Percentiles rank a stretch among this genome's conserved stretches.
Conservation (phyloP, 2,113 vertebrate species). For the Centropus bengalensis region DNA sequence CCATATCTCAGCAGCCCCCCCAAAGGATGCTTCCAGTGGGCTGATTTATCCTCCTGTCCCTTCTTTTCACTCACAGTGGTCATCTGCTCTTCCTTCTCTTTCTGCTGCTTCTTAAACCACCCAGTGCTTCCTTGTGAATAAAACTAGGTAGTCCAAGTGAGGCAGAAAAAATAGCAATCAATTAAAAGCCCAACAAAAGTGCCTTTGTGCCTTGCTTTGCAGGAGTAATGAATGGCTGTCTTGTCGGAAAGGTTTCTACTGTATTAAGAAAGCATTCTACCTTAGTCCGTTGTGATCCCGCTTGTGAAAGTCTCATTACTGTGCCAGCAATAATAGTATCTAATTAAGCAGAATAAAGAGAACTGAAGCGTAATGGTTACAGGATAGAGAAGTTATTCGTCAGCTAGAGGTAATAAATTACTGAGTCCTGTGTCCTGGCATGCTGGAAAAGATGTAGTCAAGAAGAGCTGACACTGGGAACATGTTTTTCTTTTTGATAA, state of each 20-base stretch:
- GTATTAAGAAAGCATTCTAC: conserved; percentile 26
- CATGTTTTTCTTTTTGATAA: background rate
- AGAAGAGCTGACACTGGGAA: background rate
- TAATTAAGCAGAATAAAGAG: conserved; percentile 63
- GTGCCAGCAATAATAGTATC: conserved; percentile 52
- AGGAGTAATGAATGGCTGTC: background rate
- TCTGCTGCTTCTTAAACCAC: background rate
- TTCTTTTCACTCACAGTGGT: background rate
- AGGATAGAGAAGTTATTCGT: conserved; percentile 26
- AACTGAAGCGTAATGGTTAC: conserved; percentile 39
- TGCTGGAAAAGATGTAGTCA: background rate
- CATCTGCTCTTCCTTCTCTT: background rate
- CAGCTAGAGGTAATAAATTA: conserved; percentile 8
- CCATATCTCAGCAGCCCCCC: background rate
- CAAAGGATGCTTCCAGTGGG: background rate
- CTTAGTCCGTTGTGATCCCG: conserved; percentile 32
- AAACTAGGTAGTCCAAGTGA: background rate
- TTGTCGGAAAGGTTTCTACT: conserved; percentile 22
- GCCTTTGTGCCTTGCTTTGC: conserved; percentile 5
- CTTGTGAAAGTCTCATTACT: conserved; percentile 15
- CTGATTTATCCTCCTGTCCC: background rate
- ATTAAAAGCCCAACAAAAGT: conserved; percentile 17
- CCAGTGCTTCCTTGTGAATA: background rate
- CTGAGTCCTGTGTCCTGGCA: background rate
- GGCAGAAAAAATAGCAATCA: background rate